Evolutionary conservation across 1,140 invertebrate species (phyloP), one percentile per base, ranked within the genome.

Genomic region (Linepithema humile): DNA sequence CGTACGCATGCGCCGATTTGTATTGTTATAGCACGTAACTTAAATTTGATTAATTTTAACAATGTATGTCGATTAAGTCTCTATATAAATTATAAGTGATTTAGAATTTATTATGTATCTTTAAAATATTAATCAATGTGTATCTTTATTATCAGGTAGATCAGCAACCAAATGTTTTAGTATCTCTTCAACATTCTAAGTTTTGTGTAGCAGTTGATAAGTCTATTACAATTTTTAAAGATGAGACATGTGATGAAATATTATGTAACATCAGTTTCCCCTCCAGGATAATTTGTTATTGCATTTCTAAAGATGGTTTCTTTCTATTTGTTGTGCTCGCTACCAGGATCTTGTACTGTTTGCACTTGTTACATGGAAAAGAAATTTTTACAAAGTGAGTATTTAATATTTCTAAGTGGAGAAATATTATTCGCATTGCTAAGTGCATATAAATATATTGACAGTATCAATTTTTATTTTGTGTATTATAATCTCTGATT

Each of bases 141-240:
- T 73, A 40, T 85, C 9, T 43, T 69, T 75, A 75, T n/a, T 32
- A 38, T 35, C 53, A 93, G 93, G 72, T 91, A 6, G 1, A 23
- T 17, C 45, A 85, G 17, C 83, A 84, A 62, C 91, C 91, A 48
- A 85, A 85, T 73, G 82, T 93, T 20, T n/a, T 73, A 4, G 86
- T 90, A 48, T 90, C 88, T 38, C 35, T 94, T 5, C 89, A 92
- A 62, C 77, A 91, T 80, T 87, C 90, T 45, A 91, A 86, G 64
- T 60, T 93, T 12, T 94, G 92, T 45, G 45, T 93, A 9, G 87
- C 85, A 43, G 88, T 93, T 74, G 88, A 93, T 38, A 92, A 93
- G 65, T 93, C 91, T 1, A 88, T 94, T 23, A 91, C 92, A 35
- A 86, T 94, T 73, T 94, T 94, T 73, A 60, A 83, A n/a, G 85